Evolutionary conservation across 2,113 vertebrate species (phyloP).

Genomic region (Prinia subflava): DNA sequence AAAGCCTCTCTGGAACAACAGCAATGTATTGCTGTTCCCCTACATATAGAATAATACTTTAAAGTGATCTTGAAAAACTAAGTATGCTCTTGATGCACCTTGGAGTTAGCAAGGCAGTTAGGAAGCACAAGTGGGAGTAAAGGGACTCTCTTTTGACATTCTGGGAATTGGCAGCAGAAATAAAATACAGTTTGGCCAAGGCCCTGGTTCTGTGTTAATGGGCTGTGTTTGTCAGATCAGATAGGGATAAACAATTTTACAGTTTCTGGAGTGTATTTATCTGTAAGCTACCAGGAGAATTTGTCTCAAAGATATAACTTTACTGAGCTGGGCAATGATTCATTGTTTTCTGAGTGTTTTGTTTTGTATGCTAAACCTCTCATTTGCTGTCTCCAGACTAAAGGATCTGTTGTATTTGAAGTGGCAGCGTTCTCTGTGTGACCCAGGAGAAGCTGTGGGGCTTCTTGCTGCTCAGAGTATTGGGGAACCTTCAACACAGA

Average conservation of each 20-base stretch:
- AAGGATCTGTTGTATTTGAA: constrained; percentile 86
- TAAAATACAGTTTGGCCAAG: background rate
- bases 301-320: background rate
- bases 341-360: background rate
- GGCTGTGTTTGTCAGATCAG: background rate
- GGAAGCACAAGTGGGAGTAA: background rate
- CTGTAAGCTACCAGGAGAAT: background rate
- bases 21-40: background rate
- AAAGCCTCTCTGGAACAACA: background rate
- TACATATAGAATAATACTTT: background rate
- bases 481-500: constrained; percentile 97
- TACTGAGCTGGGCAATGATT: background rate
- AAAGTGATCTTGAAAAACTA: background rate
- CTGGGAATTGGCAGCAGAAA: background rate
- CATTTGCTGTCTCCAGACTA: constrained; percentile 68
- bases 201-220: background rate
- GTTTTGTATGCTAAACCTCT: background rate
- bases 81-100: background rate
- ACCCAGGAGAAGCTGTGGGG: constrained; percentile 94
- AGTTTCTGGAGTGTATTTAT: background rate
- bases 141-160: background rate
- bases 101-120: background rate
- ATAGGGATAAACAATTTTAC: background rate
- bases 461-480: constrained; percentile 97
- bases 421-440: constrained; percentile 93